A percentile compares a stretch with the other conserved stretches of the same genome.
Evolutionary conservation across 2,113 vertebrate genomes (phyloP).

Genomic region (Catharus bicknelli): DNA sequence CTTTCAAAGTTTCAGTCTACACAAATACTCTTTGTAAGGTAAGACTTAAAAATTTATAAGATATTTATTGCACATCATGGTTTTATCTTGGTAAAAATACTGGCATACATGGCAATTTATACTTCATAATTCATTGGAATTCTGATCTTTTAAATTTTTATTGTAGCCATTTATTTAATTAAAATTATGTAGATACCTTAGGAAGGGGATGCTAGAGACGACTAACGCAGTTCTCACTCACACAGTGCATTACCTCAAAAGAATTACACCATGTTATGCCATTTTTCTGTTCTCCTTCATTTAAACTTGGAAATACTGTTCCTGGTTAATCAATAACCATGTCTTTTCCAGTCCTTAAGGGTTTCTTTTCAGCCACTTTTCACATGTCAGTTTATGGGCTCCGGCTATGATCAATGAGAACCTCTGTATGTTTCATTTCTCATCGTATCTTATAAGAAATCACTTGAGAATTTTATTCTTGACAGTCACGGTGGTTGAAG

Average conservation of each 20-base stretch:
- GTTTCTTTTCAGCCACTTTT: conserved; percentile 25
- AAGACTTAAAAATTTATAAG: background rate
- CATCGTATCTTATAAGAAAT: background rate
- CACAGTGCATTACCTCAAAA: background rate
- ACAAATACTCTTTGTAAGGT: background rate
- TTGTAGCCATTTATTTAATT: background rate
- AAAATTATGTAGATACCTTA: background rate
- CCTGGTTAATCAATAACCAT: conserved; percentile 40
- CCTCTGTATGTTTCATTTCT: conserved; percentile 4
- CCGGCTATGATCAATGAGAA: conserved; percentile 22
- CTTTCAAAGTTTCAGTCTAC: background rate
- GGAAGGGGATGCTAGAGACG: background rate
- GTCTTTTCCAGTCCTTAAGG: conserved; percentile 16
- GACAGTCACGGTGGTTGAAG: background rate
- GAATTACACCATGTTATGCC: background rate
- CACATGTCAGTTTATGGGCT: conserved; percentile 44
- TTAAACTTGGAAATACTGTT: conserved; percentile 18
- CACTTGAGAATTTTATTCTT: conserved; percentile 20
- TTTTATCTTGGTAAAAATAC: background rate
- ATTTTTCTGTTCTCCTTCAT: conserved; percentile 33
- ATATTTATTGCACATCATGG: background rate
- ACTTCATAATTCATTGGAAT: background rate
- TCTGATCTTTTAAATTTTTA: background rate
- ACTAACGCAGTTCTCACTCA: background rate
- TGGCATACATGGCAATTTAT: background rate